These are phyloP conservation scores for Arothron firmamentum DNA, from an alignment of 2,113 vertebrate species.

Conservation along the genomic window DNA sequence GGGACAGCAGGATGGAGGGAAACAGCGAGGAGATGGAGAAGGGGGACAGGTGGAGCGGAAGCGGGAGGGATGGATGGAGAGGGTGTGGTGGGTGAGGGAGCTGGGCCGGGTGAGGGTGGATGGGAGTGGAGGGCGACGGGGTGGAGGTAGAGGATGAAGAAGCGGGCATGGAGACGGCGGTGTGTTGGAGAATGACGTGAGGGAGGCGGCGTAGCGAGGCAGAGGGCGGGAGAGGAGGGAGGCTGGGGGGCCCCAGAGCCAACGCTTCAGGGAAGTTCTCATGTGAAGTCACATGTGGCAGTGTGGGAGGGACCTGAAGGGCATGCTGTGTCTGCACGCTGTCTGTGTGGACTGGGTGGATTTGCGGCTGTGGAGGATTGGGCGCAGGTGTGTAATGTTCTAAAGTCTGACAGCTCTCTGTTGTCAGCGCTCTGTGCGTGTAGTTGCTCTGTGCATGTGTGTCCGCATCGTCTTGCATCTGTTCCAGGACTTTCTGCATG, in stretches of 20 bases:
- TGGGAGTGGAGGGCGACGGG: slow-evolving; percentile 64
- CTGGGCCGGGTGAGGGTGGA: slow-evolving; percentile 73
- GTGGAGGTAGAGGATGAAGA: slow-evolving; percentile 59
- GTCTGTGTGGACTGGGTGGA: slow-evolving; percentile 62
- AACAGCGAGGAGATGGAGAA: slow-evolving; percentile 79
- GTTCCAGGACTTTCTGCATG: slow-evolving; percentile 88
- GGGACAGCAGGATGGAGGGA: slow-evolving; percentile 79
- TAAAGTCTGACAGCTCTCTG: slow-evolving; percentile 19
- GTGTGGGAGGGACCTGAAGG: slow-evolving; percentile 34
- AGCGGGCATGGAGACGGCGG: slow-evolving; percentile 74
- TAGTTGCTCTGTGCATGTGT: slow-evolving; percentile 60
- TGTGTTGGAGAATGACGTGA: slow-evolving; percentile 82
- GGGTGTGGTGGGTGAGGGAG: slow-evolving; percentile 60
- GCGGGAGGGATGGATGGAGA: slow-evolving; percentile 64
- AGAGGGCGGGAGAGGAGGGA: slow-evolving; percentile 40
- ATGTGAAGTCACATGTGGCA: slow-evolving; percentile 27
- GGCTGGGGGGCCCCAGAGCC: slow-evolving; percentile 34
- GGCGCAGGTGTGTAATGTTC: slow-evolving; percentile 60
- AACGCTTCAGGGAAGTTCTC: slow-evolving; percentile 51
- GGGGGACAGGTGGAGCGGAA: slow-evolving; percentile 68
- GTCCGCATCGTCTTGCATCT: slow-evolving; percentile 72
- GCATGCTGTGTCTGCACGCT: slow-evolving; percentile 40
- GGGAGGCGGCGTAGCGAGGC: slow-evolving; percentile 78
- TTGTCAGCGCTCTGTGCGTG: slow-evolving; percentile 18
- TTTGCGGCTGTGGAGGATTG: slow-evolving; percentile 54